Conservation (phyloP, 2,888 invertebrate genomes). For the Helleia helle region DNA sequence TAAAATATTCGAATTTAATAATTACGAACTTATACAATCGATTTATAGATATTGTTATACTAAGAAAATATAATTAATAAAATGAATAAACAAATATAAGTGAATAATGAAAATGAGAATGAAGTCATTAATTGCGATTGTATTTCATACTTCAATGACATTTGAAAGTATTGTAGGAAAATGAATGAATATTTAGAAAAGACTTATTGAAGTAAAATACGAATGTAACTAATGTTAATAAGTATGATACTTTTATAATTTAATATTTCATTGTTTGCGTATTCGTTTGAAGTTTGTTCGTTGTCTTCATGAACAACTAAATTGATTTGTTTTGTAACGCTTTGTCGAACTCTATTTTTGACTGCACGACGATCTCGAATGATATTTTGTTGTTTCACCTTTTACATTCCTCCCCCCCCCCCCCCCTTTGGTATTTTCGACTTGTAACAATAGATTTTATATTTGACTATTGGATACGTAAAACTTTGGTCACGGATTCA, state of each 20-base stretch:
- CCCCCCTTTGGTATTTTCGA: conserved; percentile 3
- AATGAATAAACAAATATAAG: conserved; percentile 71
- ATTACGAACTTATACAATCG: conserved; percentile 75
- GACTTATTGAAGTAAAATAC: conserved; percentile 73
- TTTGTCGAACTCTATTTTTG: conserved; percentile 21
- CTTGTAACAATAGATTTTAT: conserved; percentile 5
- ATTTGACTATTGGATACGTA: conserved; percentile 5
- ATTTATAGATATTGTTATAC: conserved; percentile 75
- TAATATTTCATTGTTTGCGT: conserved; percentile 36
- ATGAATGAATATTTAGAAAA: conserved; percentile 72
- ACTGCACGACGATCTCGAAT: conserved; percentile 17
- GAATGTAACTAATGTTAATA: conserved; percentile 68
- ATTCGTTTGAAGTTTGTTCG: conserved; percentile 22
- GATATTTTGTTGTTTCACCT: not conserved
- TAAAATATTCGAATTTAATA: conserved; percentile 76
- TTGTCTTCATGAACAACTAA: conserved; percentile 13
- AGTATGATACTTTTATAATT: conserved; percentile 57
- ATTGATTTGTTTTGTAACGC: conserved; percentile 12
- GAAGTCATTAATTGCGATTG: conserved; percentile 69
- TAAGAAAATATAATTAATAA: conserved; percentile 74
- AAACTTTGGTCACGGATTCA: conserved; percentile 12
- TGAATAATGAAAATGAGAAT: conserved; percentile 62
- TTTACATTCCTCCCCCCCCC: conserved; percentile 2
- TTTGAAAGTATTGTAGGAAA: conserved; percentile 69
- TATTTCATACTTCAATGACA: conserved; percentile 71